A percentile compares a stretch with the other conserved stretches of the same genome.
These are phyloP conservation scores for Pentalonia nigronervosa DNA, from an alignment of 1,140 invertebrate species.

Conservation along the genomic window DNA sequence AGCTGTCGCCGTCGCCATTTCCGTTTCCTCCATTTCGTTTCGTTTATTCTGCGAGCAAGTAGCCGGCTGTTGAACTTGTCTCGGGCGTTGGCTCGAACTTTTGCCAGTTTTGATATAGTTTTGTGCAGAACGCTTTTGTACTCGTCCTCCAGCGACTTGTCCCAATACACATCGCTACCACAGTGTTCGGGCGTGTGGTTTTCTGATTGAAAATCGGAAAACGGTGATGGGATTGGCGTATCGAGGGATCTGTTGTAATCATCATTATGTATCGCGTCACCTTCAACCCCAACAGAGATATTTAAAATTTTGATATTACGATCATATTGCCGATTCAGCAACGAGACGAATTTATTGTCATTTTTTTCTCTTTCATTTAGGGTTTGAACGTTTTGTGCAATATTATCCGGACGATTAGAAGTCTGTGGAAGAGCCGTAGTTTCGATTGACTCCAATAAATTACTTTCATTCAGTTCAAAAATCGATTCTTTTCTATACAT, in stretches of 20 bases:
- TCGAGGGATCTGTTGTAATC: too few relatives aligned
- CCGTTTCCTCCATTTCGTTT: background rate
- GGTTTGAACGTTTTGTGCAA: background rate
- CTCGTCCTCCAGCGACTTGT: constrained; percentile 41
- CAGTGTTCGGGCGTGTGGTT: background rate
- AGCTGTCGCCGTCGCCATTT: background rate
- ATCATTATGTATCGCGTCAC: too few relatives aligned
- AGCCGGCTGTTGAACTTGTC: constrained; percentile 25
- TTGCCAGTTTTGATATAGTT: constrained; percentile 32
- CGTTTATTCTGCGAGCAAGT: background rate
- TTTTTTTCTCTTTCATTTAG: background rate
- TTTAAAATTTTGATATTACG: background rate
- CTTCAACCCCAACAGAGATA: background rate
- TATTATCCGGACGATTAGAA: background rate
- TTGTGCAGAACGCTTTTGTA: constrained; percentile 36
- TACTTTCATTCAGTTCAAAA: background rate
- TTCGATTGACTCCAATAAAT: background rate
- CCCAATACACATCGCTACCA: background rate
- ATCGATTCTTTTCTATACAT: background rate
- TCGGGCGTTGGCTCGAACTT: background rate
- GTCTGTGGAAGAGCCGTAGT: background rate
- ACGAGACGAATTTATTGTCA: background rate
- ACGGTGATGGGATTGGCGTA: constrained; percentile 21
- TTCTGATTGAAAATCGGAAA: constrained; percentile 1
- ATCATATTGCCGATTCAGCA: too few relatives aligned